Evolutionary conservation across 2,797 vertebrate species (phyloP).

Genomic region (Sebastes hubbsi): DNA sequence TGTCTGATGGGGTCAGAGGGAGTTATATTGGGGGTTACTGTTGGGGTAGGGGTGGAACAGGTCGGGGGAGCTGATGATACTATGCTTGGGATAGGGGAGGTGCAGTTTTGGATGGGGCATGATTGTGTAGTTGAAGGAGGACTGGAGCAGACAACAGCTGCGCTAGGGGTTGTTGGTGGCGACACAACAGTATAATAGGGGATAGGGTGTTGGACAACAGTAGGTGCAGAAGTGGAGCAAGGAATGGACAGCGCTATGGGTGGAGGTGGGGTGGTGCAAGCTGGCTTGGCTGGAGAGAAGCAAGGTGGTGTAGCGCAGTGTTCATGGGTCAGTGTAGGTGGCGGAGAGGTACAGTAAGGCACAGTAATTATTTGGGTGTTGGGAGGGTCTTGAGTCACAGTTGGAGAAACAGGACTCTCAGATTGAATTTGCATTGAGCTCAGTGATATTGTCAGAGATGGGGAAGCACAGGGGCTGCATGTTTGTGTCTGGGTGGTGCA

Average conservation of each 20-base stretch:
- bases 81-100: conserved; percentile 25
- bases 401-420: conserved; percentile 39
- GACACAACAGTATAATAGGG: conserved; percentile 69
- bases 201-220: conserved; percentile 31
- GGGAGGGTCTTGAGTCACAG: conserved; percentile 40
- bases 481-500: conserved; percentile 59
- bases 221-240: conserved; percentile 34
- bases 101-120: conserved; percentile 42
- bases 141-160: conserved; percentile 36
- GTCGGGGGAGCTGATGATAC: conserved; percentile 25
- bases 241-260: conserved; percentile 19
- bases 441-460: conserved; percentile 10
- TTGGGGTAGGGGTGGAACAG: conserved; percentile 28
- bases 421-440: conserved; percentile 43
- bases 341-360: conserved; percentile 75
- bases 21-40: conserved; percentile 10
- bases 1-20: conserved; percentile 13
- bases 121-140: conserved; percentile 29
- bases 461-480: conserved; percentile 52
- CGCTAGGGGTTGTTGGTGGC: conserved; percentile 45
- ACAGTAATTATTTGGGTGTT: conserved; percentile 64
- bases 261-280: conserved; percentile 30
- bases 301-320: conserved; percentile 38
- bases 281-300: conserved; percentile 51
- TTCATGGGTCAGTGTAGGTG: conserved; percentile 49